A percentile compares a stretch with the other conserved stretches of the same genome.
Conservation (phyloP, 2,113 vertebrate genomes). For the Saguinus midas region DNA sequence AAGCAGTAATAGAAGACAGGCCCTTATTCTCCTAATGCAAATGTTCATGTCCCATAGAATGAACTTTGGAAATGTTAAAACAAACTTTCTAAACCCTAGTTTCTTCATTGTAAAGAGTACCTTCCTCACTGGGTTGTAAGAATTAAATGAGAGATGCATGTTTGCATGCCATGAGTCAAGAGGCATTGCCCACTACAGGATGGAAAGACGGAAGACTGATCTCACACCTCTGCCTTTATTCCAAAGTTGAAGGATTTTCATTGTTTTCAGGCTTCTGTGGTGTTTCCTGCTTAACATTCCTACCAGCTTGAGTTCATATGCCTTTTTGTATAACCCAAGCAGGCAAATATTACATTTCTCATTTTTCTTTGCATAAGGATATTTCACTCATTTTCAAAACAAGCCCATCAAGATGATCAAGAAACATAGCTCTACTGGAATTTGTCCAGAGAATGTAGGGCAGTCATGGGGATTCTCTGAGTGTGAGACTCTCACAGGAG, state of each 20-base stretch:
- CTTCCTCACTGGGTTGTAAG: neutral
- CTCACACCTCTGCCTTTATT: neutral
- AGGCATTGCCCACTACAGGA: neutral
- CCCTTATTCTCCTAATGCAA: neutral
- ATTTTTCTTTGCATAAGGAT: neutral
- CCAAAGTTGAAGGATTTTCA: neutral
- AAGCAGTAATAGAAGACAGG: neutral
- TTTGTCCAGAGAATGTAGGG: slow-evolving; percentile 45
- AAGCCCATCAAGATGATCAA: slow-evolving; percentile 5
- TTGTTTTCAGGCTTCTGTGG: neutral
- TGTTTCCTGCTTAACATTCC: neutral
- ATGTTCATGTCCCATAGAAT: neutral
- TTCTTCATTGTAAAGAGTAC: neutral
- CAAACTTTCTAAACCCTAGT: neutral
- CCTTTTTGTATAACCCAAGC: neutral
- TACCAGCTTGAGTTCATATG: neutral
- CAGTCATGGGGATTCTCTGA: neutral
- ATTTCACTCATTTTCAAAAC: slow-evolving; percentile 43
- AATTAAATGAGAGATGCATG: neutral
- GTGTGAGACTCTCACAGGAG: slow-evolving; percentile 30
- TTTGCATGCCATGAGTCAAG: neutral
- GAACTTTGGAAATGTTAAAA: neutral
- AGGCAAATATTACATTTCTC: neutral
- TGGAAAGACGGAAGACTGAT: neutral
- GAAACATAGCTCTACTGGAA: slow-evolving; percentile 40